Percentiles rank a stretch among this genome's conserved stretches.
These are phyloP conservation scores for Drosophila sp. DNA, from an alignment of 1,140 invertebrate genomes.

Conservation along the genomic window DNA sequence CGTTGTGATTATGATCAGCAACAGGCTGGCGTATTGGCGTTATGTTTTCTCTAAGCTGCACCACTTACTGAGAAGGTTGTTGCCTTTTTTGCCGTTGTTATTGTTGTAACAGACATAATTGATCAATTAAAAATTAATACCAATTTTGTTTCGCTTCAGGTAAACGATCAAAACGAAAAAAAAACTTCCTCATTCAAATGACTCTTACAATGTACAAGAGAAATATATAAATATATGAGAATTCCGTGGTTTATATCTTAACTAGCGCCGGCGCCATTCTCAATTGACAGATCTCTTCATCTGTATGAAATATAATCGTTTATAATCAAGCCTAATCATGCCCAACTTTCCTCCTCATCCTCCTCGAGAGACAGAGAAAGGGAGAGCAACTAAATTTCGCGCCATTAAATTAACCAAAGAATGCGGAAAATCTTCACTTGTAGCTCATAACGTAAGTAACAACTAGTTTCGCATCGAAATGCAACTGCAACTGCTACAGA, in stretches of 20 bases:
- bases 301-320: conserved; percentile 53
- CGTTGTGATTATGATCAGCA: conserved; percentile 77
- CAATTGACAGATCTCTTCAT: conserved; percentile 36
- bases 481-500: conserved; percentile 33
- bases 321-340: conserved; percentile 70
- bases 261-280: conserved; percentile 63
- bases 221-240: too few species aligned
- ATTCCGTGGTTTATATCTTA: neutral
- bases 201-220: conserved; percentile 29
- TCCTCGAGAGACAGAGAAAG: conserved; percentile 28
- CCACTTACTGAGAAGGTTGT: conserved; percentile 34
- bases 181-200: conserved; percentile 55
- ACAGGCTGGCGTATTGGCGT: conserved; percentile 37
- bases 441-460: conserved; percentile 34
- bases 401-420: conserved; percentile 71
- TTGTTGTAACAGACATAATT: conserved; percentile 58
- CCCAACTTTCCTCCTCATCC: conserved; percentile 24
- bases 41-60: conserved; percentile 67
- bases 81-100: conserved; percentile 23
- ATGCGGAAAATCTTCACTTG: conserved; percentile 71
- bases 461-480: conserved; percentile 60
- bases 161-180: conserved; percentile 27
- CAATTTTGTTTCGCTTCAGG: conserved; percentile 71
- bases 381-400: conserved; percentile 53
- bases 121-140: conserved; percentile 81